Base-by-base conservation (phyloP, 2,888 invertebrate genomes). In the Linyphia triangularis region DNA sequence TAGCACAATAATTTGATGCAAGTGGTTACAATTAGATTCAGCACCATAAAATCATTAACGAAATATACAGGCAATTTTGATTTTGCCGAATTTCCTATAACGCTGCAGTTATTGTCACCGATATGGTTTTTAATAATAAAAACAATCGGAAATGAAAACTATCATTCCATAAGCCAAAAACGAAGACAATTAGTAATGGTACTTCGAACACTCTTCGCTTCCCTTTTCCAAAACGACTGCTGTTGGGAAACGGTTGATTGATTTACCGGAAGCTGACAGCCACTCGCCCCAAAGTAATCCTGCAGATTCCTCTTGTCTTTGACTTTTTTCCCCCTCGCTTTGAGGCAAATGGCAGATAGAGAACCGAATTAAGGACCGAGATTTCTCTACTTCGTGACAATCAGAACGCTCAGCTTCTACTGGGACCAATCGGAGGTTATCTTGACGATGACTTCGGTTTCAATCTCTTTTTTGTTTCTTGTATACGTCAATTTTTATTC, bases 241-340 rank as follows among this genome's bases (percentile, higher is more conserved):
- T n/a, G 16, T 0, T 2, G 5, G 33, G 59, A 1, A 9, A 2
- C 28, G 26, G 33, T 79, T 67, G 69, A 79, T 79, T 79, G 79
- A 79, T 79, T 69, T 79, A 69, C 9, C 33, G 37, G 67, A 67
- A 67, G 30, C 67, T 79, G 79, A 79, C 79, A 33, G 33, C 28
- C 22, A 65, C 28, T 65, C 77, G 16, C 65, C 26, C 19, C 22
- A n/a, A 22, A 69, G 37, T 79, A 79, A 79, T 79, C 67, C 79
- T 13, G n/a, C 2, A n/a, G 63, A 9, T 24, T 78, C 40, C 51
- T 43, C 79, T 24, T 30, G 57, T 65, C 67, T 22, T 22, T 19
- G 33, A n/a, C 37, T 28, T 65, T 28, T 28, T 65, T 24, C 2
- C 26, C 13, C 10, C n/a, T n/a, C 33, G 19, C 40, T 0, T 1